Evolutionary conservation across 2,888 invertebrate species (phyloP).

Genomic region (Rhabditophanes sp.): DNA sequence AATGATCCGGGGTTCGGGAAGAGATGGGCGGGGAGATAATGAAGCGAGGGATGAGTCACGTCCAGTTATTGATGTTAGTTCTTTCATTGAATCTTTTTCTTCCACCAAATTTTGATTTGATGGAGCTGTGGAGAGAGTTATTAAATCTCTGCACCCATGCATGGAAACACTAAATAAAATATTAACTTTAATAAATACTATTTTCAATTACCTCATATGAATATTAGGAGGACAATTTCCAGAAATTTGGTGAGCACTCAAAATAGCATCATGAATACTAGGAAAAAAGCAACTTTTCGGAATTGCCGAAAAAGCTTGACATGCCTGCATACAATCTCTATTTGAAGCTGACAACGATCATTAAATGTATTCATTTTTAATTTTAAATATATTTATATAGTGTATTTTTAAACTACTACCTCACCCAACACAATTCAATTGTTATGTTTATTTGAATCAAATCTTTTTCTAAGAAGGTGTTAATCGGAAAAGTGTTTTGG

Average conservation of each 20-base stretch:
- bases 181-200: background rate
- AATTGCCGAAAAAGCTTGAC: constrained; percentile 13
- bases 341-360: constrained; percentile 1
- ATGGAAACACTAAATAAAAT: constrained; percentile 17
- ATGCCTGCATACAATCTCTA: constrained; percentile 2
- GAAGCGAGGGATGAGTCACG: too few species aligned
- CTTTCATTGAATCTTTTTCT: too few species aligned
- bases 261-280: constrained; percentile 20
- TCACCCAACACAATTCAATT: too few species aligned
- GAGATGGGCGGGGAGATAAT: too few species aligned
- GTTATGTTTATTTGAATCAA: too few species aligned
- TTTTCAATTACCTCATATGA: constrained; percentile 14
- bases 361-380: too few species aligned
- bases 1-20: too few species aligned
- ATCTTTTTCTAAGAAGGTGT: too few species aligned
- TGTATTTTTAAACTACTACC: too few species aligned
- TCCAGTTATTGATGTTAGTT: too few species aligned
- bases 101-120: constrained; percentile 19
- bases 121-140: constrained; percentile 19
- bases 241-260: constrained; percentile 20
- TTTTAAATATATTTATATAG: too few species aligned
- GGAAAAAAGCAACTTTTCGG: constrained; percentile 20
- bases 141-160: constrained; percentile 21
- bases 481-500: too few species aligned
- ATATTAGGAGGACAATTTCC: constrained; percentile 22